Conservation (phyloP, 2,113 vertebrate genomes). For the Bombycilla garrulus region DNA sequence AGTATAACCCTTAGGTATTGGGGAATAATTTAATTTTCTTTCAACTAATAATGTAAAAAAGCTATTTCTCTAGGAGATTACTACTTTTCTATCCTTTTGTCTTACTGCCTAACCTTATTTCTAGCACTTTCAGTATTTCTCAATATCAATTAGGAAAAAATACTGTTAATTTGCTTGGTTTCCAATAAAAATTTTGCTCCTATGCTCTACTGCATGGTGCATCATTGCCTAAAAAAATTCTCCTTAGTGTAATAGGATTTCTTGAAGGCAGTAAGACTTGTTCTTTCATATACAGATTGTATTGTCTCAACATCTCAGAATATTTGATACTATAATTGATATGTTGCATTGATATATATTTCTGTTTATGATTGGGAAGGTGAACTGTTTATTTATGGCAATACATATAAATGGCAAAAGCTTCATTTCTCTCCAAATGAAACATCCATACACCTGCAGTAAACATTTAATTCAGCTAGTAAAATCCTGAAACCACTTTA, state of each 20-base stretch:
- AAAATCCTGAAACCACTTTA: constrained; percentile 17
- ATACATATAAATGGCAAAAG: not conserved
- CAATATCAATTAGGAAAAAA: not conserved
- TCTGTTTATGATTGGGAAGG: not conserved
- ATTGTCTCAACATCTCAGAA: not conserved
- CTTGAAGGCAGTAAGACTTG: not conserved
- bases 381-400: not conserved
- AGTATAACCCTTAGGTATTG: not conserved
- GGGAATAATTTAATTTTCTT: not conserved
- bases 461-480: constrained; percentile 8
- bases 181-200: not conserved
- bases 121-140: not conserved
- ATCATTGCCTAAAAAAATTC: not conserved
- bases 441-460: not conserved
- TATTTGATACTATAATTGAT: too few species aligned
- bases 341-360: not conserved
- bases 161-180: not conserved
- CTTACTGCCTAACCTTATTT: not conserved
- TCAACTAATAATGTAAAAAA: not conserved
- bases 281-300: not conserved
- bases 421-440: not conserved
- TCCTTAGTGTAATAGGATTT: not conserved
- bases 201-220: not conserved
- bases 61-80: not conserved
- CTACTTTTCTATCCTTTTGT: not conserved